Percentiles rank a stretch among this genome's conserved stretches.
Conservation (phyloP, 2,888 invertebrate species). For the Maniola hyperantus region DNA sequence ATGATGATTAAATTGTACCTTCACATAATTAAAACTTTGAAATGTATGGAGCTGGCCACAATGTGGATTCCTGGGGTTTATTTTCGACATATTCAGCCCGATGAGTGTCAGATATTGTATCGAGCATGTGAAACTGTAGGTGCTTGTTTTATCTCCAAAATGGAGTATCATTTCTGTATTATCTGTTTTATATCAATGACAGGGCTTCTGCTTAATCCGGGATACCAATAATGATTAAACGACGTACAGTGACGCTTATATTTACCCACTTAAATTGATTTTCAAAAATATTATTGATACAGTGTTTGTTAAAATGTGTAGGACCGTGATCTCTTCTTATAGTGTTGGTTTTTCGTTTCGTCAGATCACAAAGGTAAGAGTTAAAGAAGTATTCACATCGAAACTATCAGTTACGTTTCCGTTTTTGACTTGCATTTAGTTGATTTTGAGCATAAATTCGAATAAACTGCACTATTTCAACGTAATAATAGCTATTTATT, state of each 20-base stretch:
- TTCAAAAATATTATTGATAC: constrained; percentile 3
- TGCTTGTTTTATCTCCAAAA: neutral
- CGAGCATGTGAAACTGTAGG: neutral
- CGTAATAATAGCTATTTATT: too few species aligned
- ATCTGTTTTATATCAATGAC: constrained; percentile 16
- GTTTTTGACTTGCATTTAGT: neutral
- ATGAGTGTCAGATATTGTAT: neutral
- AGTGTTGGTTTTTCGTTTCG: too few species aligned
- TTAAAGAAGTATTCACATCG: too few species aligned
- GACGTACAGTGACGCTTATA: neutral
- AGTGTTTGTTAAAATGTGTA: too few species aligned
- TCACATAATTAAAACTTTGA: neutral
- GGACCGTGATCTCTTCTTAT: too few species aligned
- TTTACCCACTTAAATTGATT: neutral
- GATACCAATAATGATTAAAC: neutral
- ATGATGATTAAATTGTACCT: neutral
- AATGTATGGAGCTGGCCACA: neutral
- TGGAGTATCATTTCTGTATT: constrained; percentile 11
- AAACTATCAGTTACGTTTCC: too few species aligned
- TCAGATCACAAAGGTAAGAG: too few species aligned
- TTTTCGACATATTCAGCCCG: too few species aligned
- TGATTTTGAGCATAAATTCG: too few species aligned
- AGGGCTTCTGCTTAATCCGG: constrained; percentile 17
- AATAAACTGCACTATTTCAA: too few species aligned
- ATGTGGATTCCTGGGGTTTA: too few species aligned